Base-by-base conservation (phyloP, 2,113 vertebrate genomes). In the Varanus komodoensis region DNA sequence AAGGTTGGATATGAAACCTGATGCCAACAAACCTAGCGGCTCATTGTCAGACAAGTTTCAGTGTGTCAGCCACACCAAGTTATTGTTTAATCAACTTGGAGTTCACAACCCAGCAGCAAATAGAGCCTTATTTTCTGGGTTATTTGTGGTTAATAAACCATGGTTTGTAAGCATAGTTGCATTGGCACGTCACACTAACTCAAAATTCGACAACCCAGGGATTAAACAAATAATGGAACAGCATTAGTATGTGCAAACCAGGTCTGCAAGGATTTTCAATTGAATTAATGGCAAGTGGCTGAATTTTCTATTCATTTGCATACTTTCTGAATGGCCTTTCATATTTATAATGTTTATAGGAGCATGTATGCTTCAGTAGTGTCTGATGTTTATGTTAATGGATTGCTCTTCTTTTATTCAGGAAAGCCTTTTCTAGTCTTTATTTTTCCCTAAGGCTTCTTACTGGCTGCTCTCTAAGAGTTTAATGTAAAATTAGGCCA, bases 241-340 rank as follows among this genome's bases (percentile, higher is more conserved):
- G 61, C 61, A 19, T 64, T 64, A 64, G 17, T 19, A 19, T 64
- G 61, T 64, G 61, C 11, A 11, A 64, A 64, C 11, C 54, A 54
- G 54, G 54, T 54, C 64, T 88, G 91, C 75, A 92, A 93, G 87
- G 12, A 89, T 84, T 92, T 84, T 89, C 27, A 50, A 25, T 88
- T 94, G 94, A 93, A 32, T 34, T 32, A 44, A 52, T 78, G 80
- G 32, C 64, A 34, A 25, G 25, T 74, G 61, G 7, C 71, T 67
- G 57, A 89, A n/a, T 44, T 64, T 84, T 14, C 54, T 29, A 25
- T 23, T 78, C 38, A 32, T 52, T 90, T 88, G 57, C 25, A 87
- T 91, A 94, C 90, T 71, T 34, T 50, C 12, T 78, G 4, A 67
- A 68, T 89, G 21, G n/a, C 32, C 15, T 52, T 67, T 89, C 44